Base-by-base conservation (phyloP, 2,113 vertebrate genomes). In the Nothocercus nigrocapillus region DNA sequence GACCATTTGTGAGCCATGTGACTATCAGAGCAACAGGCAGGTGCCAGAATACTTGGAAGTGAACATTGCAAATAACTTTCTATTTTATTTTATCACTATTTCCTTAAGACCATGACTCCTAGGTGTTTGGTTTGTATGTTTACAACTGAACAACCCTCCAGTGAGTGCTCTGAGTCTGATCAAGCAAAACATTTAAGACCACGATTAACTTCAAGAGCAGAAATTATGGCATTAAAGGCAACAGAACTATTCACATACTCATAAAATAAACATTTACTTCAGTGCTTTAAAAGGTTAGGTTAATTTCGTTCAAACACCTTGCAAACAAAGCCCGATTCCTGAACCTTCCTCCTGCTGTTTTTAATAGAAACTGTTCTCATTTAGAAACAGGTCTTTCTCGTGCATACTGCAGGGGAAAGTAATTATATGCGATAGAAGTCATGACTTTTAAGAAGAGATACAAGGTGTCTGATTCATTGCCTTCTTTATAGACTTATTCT, bases 401-500 rank as follows among this genome's bases (percentile, higher is more conserved):
- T 69, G 59, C 53, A 44, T 70, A 68, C 85, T 82, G 76, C 76
- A 90, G 89, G 94, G 76, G 58, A 92, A 73, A 88, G 53, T 69
- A 93, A 96, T 94, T 94, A 93, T 70, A 87, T 38, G 24, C 88
- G 88, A 88, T 81, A 89, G 87, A 91, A 93, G 86, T 92, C 86
- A 93, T 90, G 83, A 87, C 87, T 94, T 94, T 79, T 88, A 86
- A 94, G 59, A 88, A 42, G 53, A 92, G 40, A 86, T 91, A 87
- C 4, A 85, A 92, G 7, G 64, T 86, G 80, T 76, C 67, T 67
- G 62, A 89, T 83, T 91, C 86, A 61, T 44, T 84, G 27, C 15
- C 42, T 81, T 89, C 82, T 76, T 94, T 86, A 84, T 40, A 84
- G 56, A 42, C 64, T 67, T 89, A 51, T 53, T 51, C 66, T 96